Percentiles rank a stretch among this genome's conserved stretches.
These are phyloP conservation scores for Perdita meconis DNA, from an alignment of 2,888 invertebrate genomes.

Conservation along the genomic window DNA sequence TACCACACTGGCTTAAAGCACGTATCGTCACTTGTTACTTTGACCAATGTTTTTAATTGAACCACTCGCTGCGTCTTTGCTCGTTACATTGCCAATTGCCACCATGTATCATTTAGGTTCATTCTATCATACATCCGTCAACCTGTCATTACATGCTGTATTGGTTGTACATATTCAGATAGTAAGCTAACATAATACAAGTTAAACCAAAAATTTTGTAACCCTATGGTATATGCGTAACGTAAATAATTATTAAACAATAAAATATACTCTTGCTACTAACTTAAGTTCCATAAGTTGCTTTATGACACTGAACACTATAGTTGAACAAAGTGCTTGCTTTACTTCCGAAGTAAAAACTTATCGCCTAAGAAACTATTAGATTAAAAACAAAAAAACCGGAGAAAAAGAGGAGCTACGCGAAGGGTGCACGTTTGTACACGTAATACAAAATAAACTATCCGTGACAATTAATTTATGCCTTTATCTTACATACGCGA, in stretches of 20 bases:
- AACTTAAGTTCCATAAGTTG: constrained; percentile 58
- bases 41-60: constrained; percentile 61
- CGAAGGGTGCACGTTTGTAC: constrained; percentile 57
- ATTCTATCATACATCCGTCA: constrained; percentile 68
- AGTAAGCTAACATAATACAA: constrained; percentile 77
- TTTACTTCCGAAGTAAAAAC: constrained; percentile 48
- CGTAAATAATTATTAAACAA: constrained; percentile 40
- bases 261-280: constrained; percentile 54
- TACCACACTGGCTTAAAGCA: constrained; percentile 69
- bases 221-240: constrained; percentile 61
- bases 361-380: constrained; percentile 46
- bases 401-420: constrained; percentile 49
- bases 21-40: constrained; percentile 59
- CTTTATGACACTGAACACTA: constrained; percentile 61
- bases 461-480: constrained; percentile 49
- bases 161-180: constrained; percentile 81
- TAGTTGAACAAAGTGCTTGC: constrained; percentile 49
- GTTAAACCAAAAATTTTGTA: constrained; percentile 69
- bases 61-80: constrained; percentile 56
- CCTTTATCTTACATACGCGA: constrained; percentile 61
- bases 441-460: constrained; percentile 58
- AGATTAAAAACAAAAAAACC: background rate
- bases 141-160: constrained; percentile 67
- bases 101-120: constrained; percentile 64
- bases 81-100: constrained; percentile 58